Percentiles rank a stretch among this genome's conserved stretches.
phyloP scores from a whole-genome alignment of 2,888 invertebrate species.

The Drosophila meridionalis region DNA sequence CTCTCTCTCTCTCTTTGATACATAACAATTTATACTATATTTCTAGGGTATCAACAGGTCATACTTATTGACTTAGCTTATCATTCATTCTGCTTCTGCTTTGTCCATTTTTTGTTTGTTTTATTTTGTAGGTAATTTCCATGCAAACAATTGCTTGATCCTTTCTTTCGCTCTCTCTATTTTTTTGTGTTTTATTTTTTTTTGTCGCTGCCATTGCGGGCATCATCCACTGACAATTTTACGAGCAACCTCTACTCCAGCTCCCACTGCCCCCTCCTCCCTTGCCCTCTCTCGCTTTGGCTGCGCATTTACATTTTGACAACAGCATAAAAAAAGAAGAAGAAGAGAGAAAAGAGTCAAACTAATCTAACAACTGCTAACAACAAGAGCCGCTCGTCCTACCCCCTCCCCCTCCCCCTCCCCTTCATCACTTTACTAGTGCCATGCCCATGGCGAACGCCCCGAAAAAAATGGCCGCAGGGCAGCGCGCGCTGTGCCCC shows the following conservation, averaged over 20 bases:
- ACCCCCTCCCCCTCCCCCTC: too few species aligned
- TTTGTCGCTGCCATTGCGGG: conserved; percentile 12
- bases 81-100: neutral
- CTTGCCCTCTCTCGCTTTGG: conserved; percentile 13
- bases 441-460: conserved; percentile 37
- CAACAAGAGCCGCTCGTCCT: conserved; percentile 54
- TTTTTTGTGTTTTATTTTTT: neutral
- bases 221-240: conserved; percentile 76
- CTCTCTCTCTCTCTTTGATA: too few species aligned
- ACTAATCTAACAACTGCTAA: conserved; percentile 79
- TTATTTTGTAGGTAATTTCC: conserved; percentile 61
- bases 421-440: too few species aligned
- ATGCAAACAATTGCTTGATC: conserved; percentile 72
- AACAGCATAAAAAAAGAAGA: conserved; percentile 38
- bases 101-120: conserved; percentile 8
- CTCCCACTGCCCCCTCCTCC: neutral
- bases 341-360: conserved; percentile 66
- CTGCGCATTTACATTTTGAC: conserved; percentile 73
- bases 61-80: neutral
- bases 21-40: neutral
- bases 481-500: conserved; percentile 39
- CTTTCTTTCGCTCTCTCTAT: conserved; percentile 14
- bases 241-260: conserved; percentile 14
- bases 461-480: conserved; percentile 45
- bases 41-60: neutral